phyloP scores from a whole-genome alignment of 2,113 vertebrate genomes.

The Hepsetus odoe region DNA sequence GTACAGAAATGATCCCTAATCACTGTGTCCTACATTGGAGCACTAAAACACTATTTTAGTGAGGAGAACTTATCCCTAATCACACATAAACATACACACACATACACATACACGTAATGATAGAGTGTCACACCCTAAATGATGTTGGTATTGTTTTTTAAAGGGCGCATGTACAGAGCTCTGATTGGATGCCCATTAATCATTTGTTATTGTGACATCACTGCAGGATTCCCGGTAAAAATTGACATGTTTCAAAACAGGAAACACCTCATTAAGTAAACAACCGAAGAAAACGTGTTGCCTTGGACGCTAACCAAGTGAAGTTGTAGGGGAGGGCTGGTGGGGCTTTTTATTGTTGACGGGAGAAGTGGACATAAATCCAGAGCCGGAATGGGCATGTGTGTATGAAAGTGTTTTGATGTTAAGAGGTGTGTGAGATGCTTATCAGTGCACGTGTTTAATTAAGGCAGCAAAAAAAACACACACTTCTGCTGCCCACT shows the following conservation, averaged over 20 bases:
- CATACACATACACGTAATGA: too few species aligned
- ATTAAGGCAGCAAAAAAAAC: not conserved
- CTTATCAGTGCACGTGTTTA: not conserved
- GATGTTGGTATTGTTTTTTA: too few species aligned
- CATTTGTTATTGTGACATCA: not conserved
- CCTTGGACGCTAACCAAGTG: not conserved
- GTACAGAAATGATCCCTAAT: too few species aligned
- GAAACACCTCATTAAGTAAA: constrained; percentile 1
- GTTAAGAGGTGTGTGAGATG: not conserved
- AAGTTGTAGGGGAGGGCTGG: not conserved
- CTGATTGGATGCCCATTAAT: not conserved
- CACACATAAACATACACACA: too few species aligned
- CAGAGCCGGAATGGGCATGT: not conserved
- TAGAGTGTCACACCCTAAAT: too few species aligned
- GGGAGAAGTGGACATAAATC: not conserved
- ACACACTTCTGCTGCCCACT: not conserved
- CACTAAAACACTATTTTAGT: too few species aligned
- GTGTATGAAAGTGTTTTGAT: not conserved
- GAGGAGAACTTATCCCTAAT: too few species aligned
- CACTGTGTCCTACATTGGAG: too few species aligned
- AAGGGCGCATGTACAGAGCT: too few species aligned
- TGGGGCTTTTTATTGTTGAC: constrained; percentile 6
- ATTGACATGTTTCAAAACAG: not conserved
- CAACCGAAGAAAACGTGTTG: not conserved
- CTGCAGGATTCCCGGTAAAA: not conserved